Percentiles rank a stretch among this genome's conserved stretches.
Evolutionary conservation across 2,888 invertebrate species (phyloP).

Genomic region (Cyrtodaria siliqua): DNA sequence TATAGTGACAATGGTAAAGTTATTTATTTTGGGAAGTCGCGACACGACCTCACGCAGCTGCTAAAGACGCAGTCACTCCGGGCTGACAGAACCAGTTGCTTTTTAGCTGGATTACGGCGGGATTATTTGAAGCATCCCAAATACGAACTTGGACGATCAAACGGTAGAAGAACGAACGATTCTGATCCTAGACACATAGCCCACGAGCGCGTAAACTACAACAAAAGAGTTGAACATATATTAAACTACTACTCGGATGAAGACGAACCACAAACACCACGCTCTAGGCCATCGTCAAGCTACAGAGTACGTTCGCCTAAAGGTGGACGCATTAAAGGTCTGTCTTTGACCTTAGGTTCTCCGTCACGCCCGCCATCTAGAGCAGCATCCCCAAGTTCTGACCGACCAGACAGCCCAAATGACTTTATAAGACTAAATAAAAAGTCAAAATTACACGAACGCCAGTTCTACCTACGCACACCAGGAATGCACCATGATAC

Average conservation of each 20-base stretch:
- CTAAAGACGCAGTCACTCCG: slow-evolving; percentile 62
- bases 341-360: slow-evolving; percentile 35
- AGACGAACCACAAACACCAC: slow-evolving; percentile 2
- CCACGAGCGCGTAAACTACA: slow-evolving; percentile 71
- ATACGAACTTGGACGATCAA: slow-evolving; percentile 50
- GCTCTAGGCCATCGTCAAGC: slow-evolving; percentile 38
- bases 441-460: slow-evolving; percentile 68
- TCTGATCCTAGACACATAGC: slow-evolving; percentile 58
- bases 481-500: slow-evolving; percentile 62
- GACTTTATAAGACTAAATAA: slow-evolving; percentile 68
- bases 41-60: slow-evolving; percentile 63
- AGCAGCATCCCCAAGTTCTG: slow-evolving; percentile 29
- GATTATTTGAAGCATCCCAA: slow-evolving; percentile 73
- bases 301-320: slow-evolving; percentile 36
- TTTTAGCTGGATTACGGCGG: slow-evolving; percentile 70
- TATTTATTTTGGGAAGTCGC: slow-evolving; percentile 69
- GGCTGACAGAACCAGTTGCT: slow-evolving; percentile 60
- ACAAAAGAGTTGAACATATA: slow-evolving; percentile 71
- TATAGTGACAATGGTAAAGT: slow-evolving; percentile 73
- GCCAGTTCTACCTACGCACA: slow-evolving; percentile 73
- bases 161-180: slow-evolving; percentile 9
- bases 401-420: slow-evolving; percentile 14
- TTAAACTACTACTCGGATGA: slow-evolving; percentile 68
- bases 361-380: slow-evolving; percentile 50
- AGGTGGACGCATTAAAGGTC: slow-evolving; percentile 42